Evolutionary conservation across 1,140 invertebrate species (phyloP).

Genomic region (Nymphalis io): DNA sequence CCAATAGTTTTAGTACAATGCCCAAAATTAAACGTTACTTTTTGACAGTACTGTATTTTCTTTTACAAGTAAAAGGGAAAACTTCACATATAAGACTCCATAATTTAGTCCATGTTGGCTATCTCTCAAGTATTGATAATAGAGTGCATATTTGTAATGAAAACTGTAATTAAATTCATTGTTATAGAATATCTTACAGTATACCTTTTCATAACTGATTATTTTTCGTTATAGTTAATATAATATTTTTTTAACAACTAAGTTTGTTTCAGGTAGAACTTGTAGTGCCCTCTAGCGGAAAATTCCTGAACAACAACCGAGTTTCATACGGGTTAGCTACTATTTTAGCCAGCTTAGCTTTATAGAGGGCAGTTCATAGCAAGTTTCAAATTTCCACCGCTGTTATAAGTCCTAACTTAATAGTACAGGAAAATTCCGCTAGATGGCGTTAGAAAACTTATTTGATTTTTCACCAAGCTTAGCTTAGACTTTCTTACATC

Average conservation of each 20-base stretch:
- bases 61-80: too few relatives aligned
- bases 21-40: too few relatives aligned
- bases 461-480: neutral
- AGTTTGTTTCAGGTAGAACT: neutral
- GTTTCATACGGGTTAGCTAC: neutral
- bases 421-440: slow-evolving; percentile 6
- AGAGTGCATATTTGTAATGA: too few relatives aligned
- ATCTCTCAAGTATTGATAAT: too few relatives aligned
- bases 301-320: neutral
- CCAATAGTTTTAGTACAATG: too few relatives aligned
- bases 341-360: neutral
- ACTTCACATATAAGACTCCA: too few relatives aligned
- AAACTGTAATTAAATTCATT: too few relatives aligned
- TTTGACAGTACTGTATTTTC: too few relatives aligned
- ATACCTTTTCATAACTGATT: too few relatives aligned
- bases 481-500: neutral
- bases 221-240: too few relatives aligned
- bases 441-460: slow-evolving; percentile 13
- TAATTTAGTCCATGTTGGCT: too few relatives aligned
- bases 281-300: neutral
- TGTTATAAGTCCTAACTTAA: neutral
- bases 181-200: too few relatives aligned
- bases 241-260: neutral
- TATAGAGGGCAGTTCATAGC: neutral
- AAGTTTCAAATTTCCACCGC: neutral